These are phyloP conservation scores for Pyrocoelia pectoralis DNA, from an alignment of 2,888 invertebrate species.

Conservation along the genomic window DNA sequence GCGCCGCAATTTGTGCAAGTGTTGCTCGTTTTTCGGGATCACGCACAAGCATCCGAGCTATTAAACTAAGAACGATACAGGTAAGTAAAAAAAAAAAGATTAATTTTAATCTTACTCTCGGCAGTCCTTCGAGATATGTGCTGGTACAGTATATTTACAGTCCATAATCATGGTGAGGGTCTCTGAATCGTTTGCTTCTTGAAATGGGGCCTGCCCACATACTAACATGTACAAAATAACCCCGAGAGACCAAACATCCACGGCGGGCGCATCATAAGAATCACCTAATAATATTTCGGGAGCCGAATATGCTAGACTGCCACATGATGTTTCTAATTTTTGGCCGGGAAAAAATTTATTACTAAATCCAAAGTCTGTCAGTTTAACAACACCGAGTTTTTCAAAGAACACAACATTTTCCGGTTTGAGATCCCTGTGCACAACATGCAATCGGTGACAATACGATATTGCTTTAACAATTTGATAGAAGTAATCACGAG, in stretches of 20 bases:
- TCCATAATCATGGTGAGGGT: constrained; percentile 99
- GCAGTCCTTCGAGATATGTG: constrained; percentile 86
- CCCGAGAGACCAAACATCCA: constrained; percentile 98
- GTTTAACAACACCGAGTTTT: constrained; percentile 94
- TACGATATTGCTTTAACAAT: constrained; percentile 98
- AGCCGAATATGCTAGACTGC: constrained; percentile 98
- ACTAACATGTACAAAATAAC: constrained; percentile 99
- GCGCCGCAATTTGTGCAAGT: constrained; percentile 85
- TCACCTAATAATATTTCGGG: constrained; percentile 98
- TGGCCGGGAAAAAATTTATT: constrained; percentile 96
- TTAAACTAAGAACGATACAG: constrained; percentile 68
- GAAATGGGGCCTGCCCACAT: constrained; percentile 96
- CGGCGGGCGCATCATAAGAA: constrained; percentile 98
- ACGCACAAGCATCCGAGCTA: constrained; percentile 91
- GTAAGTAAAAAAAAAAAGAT: background rate
- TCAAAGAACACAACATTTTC: constrained; percentile 99
- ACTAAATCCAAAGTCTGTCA: constrained; percentile 98
- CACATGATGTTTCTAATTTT: constrained; percentile 97
- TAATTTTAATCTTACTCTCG: constrained; percentile 66
- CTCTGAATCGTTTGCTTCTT: constrained; percentile 99
- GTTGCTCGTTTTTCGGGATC: constrained; percentile 90
- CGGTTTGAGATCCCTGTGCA: constrained; percentile 95
- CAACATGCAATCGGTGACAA: constrained; percentile 91
- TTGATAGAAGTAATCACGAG: constrained; percentile 93
- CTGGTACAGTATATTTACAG: constrained; percentile 94